Evolutionary conservation across 2,113 vertebrate species (phyloP).

Genomic region (Sinocyclocheilus anophthalmus): DNA sequence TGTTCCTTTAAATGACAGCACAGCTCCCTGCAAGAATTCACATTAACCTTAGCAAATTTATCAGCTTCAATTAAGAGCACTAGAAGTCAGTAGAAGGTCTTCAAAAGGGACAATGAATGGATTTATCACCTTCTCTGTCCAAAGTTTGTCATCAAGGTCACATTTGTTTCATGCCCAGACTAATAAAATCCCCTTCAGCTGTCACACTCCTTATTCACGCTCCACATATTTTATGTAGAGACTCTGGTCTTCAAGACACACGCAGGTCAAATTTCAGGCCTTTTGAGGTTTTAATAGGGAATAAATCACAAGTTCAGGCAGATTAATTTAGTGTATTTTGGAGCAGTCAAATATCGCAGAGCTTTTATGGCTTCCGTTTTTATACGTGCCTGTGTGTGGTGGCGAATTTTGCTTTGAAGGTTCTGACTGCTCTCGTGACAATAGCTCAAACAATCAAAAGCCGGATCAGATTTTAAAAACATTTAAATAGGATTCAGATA

Average conservation of each 20-base stretch:
- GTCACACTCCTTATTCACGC: conserved; percentile 34
- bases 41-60: too few relatives aligned
- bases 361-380: too few relatives aligned
- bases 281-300: conserved; percentile 74
- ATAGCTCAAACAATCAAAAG: too few relatives aligned
- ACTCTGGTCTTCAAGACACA: conserved; percentile 65
- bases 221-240: conserved; percentile 62
- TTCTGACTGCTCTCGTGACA: too few relatives aligned
- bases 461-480: too few relatives aligned
- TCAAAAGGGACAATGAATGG: conserved; percentile 51
- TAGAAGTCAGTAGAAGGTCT: conserved; percentile 7
- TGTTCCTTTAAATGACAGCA: too few relatives aligned
- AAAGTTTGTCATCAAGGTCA: conserved; percentile 71
- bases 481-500: too few relatives aligned
- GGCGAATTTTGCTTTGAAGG: too few relatives aligned
- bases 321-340: too few relatives aligned
- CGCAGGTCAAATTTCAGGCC: conserved; percentile 67
- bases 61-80: background rate
- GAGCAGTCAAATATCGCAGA: too few relatives aligned
- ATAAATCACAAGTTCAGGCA: conserved; percentile 65
- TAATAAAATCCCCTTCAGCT: conserved; percentile 64
- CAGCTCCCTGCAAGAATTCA: too few relatives aligned
- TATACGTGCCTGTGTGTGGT: too few relatives aligned
- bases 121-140: conserved; percentile 67
- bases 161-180: conserved; percentile 69